Evolutionary conservation across 2,113 vertebrate species (phyloP), one percentile per base, ranked within the genome.

Genomic region (Corydoras maculifer): DNA sequence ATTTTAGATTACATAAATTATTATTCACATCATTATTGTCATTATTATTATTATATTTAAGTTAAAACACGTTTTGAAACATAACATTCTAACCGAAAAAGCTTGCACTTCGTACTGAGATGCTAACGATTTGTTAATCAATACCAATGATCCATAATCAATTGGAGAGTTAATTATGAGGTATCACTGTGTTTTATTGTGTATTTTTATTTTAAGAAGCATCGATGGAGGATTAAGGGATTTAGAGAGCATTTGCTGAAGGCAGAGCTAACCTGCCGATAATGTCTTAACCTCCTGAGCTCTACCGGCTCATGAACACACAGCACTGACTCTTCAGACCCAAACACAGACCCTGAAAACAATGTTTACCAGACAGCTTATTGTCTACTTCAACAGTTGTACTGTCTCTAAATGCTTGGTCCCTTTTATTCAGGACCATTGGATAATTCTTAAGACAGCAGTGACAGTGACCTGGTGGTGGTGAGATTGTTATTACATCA

Each of bases 81-180:
- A 25, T 25, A 25, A 25, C 4, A 43, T 12, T 53, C 51, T 8
- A 14, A 53, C 13, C 11, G 51, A 53, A 12, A 53, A 53, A 8
- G 5, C 9, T 53, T 4, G 51, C 51, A 12, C 5, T 14, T 53
- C 51, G 3, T 12, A 15, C 54, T 57, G 14, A 57, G 6, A 15
- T 3, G 6, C 13, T 61, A 73, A 61, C 15, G 58, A 59, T 73
- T 53, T 25, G 12, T 32, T 32, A n/a, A 29, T 68, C 68, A 25
- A 74, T 74, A 31, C 25, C 54, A 59, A 54, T 74, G 65, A 74
- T 76, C 74, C 66, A 12, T 65, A 43, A 74, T 76, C 78, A 73
- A 74, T 68, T 54, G 6, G 48, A 43, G 58, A 68, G 58, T 65
- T 76, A 67, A 76, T 76, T 68, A 62, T 77, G 68, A 64, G 54